These are phyloP conservation scores for Agelaius phoeniceus DNA, from an alignment of 2,113 vertebrate genomes.

Conservation along the genomic window DNA sequence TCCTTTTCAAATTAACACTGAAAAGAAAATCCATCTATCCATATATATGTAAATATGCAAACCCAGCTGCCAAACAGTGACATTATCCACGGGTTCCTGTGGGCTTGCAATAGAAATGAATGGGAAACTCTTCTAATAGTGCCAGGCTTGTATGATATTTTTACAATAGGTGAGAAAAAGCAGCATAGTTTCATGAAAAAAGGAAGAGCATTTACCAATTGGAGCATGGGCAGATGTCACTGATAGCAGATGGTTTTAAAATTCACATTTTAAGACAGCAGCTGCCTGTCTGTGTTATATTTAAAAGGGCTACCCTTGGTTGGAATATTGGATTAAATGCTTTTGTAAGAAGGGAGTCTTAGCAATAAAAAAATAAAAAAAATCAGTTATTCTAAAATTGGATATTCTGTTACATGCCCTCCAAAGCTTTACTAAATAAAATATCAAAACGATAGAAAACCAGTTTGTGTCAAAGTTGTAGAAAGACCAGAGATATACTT, in stretches of 20 bases:
- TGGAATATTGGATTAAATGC: not conserved
- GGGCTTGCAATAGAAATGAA: not conserved
- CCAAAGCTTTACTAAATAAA: not conserved
- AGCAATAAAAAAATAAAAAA: not conserved
- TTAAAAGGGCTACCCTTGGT: not conserved
- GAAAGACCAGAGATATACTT: not conserved
- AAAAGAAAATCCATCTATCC: conserved; percentile 34
- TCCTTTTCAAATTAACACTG: conserved; percentile 48
- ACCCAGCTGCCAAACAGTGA: conserved; percentile 23
- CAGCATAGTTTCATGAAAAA: not conserved
- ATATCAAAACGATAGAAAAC: not conserved
- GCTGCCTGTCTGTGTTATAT: conserved; percentile 5
- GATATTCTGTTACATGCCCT: not conserved
- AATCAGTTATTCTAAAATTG: not conserved
- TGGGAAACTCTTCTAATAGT: not conserved
- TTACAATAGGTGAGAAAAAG: conserved; percentile 44
- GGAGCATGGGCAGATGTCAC: not conserved
- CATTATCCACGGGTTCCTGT: not conserved
- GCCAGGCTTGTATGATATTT: not conserved
- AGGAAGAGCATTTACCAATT: conserved; percentile 10
- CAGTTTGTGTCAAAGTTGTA: not conserved
- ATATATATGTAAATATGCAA: conserved; percentile 45
- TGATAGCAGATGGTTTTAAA: conserved; percentile 45
- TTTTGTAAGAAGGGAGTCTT: not conserved
- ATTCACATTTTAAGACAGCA: not conserved